Evolutionary conservation across 2,113 vertebrate genomes (phyloP).

Genomic region (Kryptolebias marmoratus): DNA sequence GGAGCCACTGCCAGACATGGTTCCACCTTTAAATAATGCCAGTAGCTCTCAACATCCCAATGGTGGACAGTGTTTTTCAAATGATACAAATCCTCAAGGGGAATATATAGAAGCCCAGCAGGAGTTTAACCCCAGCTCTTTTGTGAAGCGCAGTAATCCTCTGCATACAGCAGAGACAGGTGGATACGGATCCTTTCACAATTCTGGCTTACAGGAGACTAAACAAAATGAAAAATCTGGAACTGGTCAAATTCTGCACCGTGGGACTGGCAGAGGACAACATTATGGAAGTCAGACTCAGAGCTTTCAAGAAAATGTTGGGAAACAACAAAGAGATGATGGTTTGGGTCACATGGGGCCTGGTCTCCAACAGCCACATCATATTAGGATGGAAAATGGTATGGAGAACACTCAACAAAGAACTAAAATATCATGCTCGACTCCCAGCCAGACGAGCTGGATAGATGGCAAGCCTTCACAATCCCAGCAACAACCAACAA

Average conservation of each 20-base stretch:
- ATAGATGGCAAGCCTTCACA: conserved; percentile 82
- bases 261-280: conserved; percentile 40
- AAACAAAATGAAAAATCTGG: conserved; percentile 67
- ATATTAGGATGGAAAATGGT: conserved; percentile 69
- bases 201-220: conserved; percentile 69
- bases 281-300: conserved; percentile 65
- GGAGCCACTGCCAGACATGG: conserved; percentile 73
- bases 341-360: conserved; percentile 30
- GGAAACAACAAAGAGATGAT: conserved; percentile 49
- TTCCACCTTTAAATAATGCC: conserved; percentile 76
- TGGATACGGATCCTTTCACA: conserved; percentile 69
- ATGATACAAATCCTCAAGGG: conserved; percentile 78
- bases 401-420: conserved; percentile 67
- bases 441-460: conserved; percentile 82
- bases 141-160: conserved; percentile 62
- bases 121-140: conserved; percentile 82
- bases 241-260: conserved; percentile 50
- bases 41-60: conserved; percentile 79
- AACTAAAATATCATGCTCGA: conserved; percentile 42
- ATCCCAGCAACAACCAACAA: conserved; percentile 60
- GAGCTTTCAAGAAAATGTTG: conserved; percentile 56
- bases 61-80: conserved; percentile 74
- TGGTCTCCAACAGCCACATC: conserved; percentile 43
- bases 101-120: conserved; percentile 81
- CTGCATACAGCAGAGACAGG: conserved; percentile 62